Percentiles rank a stretch among this genome's conserved stretches.
Conservation (phyloP, 2,113 vertebrate genomes). For the Cricetomys ansorgei region DNA sequence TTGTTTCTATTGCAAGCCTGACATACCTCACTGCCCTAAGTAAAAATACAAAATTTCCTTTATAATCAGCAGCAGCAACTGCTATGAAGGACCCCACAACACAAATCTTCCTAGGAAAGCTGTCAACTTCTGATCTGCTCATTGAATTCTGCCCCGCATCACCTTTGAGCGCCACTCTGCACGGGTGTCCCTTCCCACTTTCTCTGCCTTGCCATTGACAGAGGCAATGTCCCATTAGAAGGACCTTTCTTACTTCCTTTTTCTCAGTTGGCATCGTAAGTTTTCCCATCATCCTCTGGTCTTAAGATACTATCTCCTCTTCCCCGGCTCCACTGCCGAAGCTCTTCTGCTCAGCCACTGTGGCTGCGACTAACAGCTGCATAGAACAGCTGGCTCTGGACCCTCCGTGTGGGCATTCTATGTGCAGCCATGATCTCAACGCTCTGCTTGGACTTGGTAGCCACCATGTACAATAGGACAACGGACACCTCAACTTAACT, state of each 20-base stretch:
- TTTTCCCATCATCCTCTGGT: neutral
- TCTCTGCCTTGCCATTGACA: neutral
- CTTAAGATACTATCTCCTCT: neutral
- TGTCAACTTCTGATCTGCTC: neutral
- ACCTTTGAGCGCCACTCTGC: neutral
- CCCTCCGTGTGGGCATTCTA: too few relatives aligned
- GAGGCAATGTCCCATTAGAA: neutral
- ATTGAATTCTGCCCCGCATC: neutral
- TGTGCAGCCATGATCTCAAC: neutral
- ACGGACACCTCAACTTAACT: neutral
- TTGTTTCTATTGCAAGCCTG: slow-evolving; percentile 10
- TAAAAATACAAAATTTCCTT: neutral
- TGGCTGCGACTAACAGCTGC: neutral
- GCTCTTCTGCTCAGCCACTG: neutral
- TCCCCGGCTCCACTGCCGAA: neutral
- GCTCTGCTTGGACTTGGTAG: neutral
- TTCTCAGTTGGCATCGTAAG: neutral
- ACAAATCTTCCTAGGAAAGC: neutral
- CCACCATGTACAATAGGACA: neutral
- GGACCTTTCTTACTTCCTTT: neutral
- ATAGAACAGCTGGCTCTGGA: neutral
- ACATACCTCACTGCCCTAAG: neutral
- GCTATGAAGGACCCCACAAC: neutral
- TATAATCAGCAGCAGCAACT: neutral
- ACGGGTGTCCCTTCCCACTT: neutral